Conservation (phyloP, 2,797 vertebrate genomes). For the Knipowitschia caucasica region DNA sequence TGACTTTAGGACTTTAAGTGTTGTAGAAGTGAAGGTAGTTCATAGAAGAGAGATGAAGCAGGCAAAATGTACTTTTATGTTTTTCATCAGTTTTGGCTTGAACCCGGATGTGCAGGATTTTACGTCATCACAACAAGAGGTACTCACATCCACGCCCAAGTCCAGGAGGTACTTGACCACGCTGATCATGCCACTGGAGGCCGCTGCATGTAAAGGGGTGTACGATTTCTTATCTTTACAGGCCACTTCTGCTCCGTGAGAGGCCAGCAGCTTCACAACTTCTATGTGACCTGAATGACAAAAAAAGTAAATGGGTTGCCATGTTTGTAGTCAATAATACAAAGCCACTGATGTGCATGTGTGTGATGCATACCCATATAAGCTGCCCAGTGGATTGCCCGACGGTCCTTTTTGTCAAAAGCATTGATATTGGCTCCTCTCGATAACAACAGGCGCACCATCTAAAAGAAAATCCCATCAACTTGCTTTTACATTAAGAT, state of each 20-base stretch:
- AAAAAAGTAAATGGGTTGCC: background rate
- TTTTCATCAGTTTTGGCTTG: too few relatives aligned
- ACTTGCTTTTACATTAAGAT: too few relatives aligned
- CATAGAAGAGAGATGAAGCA: too few relatives aligned
- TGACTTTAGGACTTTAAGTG: too few relatives aligned
- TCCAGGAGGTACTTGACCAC: slow-evolving; percentile 96
- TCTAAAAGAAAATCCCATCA: slow-evolving; percentile 71
- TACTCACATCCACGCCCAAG: slow-evolving; percentile 92
- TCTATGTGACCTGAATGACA: slow-evolving; percentile 87
- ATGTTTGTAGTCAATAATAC: background rate
- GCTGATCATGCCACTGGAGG: slow-evolving; percentile 96
- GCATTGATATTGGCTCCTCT: slow-evolving; percentile 98
- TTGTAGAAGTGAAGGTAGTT: too few relatives aligned
- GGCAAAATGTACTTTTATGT: too few relatives aligned
- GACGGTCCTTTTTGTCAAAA: slow-evolving; percentile 98
- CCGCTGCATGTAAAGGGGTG: slow-evolving; percentile 92
- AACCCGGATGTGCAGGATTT: too few relatives aligned
- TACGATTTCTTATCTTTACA: slow-evolving; percentile 98
- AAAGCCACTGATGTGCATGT: background rate
- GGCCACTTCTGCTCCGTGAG: slow-evolving; percentile 92
- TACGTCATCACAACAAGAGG: slow-evolving; percentile 14
- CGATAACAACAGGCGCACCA: slow-evolving; percentile 94
- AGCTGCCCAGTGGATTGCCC: slow-evolving; percentile 97
- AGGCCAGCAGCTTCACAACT: slow-evolving; percentile 92
- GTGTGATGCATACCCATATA: slow-evolving; percentile 87